A percentile compares a stretch with the other conserved stretches of the same genome.
These are phyloP conservation scores for Drosophila longiperda DNA, from an alignment of 2,888 invertebrate species.

Conservation along the genomic window DNA sequence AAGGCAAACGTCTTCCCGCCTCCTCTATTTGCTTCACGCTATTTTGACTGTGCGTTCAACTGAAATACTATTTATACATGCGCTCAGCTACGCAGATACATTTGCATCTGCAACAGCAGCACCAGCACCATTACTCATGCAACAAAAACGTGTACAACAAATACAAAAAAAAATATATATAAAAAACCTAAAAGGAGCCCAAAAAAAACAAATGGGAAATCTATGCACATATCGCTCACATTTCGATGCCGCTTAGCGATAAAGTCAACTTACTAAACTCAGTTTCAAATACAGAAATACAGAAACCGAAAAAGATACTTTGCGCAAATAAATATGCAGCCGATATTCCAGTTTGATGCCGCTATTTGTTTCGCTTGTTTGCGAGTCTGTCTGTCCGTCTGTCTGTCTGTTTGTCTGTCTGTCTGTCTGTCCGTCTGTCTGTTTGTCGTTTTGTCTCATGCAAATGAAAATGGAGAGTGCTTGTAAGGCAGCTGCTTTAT, in stretches of 20 bases:
- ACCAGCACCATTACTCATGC: slow-evolving; percentile 69
- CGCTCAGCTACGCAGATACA: slow-evolving; percentile 60
- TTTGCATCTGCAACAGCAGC: slow-evolving; percentile 60
- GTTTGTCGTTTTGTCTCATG: slow-evolving; percentile 49
- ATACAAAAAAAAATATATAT: slow-evolving; percentile 5
- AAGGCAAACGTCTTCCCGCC: slow-evolving; percentile 45
- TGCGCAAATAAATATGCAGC: slow-evolving; percentile 75
- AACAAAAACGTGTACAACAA: slow-evolving; percentile 34
- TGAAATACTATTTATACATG: slow-evolving; percentile 81
- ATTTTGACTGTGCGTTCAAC: slow-evolving; percentile 79
- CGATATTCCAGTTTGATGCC: slow-evolving; percentile 19
- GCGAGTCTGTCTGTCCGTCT: slow-evolving; percentile 40
- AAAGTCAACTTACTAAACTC: slow-evolving; percentile 54
- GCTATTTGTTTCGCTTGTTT: slow-evolving; percentile 9
- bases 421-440: slow-evolving; percentile 37
- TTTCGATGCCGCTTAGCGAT: slow-evolving; percentile 73
- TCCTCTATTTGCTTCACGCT: slow-evolving; percentile 62
- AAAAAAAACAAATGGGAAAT: slow-evolving; percentile 46
- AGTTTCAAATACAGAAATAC: slow-evolving; percentile 5
- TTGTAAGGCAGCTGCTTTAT: slow-evolving; percentile 49
- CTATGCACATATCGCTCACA: slow-evolving; percentile 73
- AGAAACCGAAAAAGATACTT: slow-evolving; percentile 55
- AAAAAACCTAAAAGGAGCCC: slow-evolving; percentile 13
- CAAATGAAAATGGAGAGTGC: slow-evolving; percentile 66
- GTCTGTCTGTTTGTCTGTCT: slow-evolving; percentile 35